Evolutionary conservation across 2,888 invertebrate genomes (phyloP).

Genomic region (Ophion slaviceki): DNA sequence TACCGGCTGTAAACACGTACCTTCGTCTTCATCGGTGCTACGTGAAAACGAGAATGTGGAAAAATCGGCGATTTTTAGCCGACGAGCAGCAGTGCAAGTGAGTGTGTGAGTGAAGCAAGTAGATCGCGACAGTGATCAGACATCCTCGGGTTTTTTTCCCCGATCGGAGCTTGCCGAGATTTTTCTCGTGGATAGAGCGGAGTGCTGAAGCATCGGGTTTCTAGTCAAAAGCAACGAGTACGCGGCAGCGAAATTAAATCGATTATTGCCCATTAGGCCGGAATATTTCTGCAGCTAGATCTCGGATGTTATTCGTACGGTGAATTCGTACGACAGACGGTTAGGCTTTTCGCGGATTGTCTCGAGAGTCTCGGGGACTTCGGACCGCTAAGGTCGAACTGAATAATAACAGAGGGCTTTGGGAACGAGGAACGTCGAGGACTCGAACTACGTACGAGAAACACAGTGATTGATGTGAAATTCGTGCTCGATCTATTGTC

Average conservation of each 20-base stretch:
- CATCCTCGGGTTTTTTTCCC: background rate
- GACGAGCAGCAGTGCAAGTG: slow-evolving; percentile 32
- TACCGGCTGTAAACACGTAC: slow-evolving; percentile 31
- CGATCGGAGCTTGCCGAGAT: too few species aligned
- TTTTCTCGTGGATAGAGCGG: too few species aligned
- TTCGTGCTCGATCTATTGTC: slow-evolving; percentile 4
- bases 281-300: too few species aligned
- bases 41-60: slow-evolving; percentile 49
- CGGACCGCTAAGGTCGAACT: slow-evolving; percentile 19
- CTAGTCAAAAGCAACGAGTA: slow-evolving; percentile 46
- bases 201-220: slow-evolving; percentile 19
- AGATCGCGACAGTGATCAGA: slow-evolving; percentile 37
- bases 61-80: slow-evolving; percentile 2
- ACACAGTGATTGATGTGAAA: slow-evolving; percentile 31
- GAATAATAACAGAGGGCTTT: slow-evolving; percentile 4
- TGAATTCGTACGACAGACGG: background rate
- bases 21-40: slow-evolving; percentile 38
- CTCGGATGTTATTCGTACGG: background rate
- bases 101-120: slow-evolving; percentile 47
- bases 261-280: background rate
- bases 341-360: background rate
- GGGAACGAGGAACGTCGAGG: background rate
- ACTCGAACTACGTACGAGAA: slow-evolving; percentile 3
- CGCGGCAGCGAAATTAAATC: background rate
- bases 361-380: background rate